Base-by-base conservation (phyloP, 2,797 vertebrate genomes). In the Catamblyrhynchus diadema region DNA sequence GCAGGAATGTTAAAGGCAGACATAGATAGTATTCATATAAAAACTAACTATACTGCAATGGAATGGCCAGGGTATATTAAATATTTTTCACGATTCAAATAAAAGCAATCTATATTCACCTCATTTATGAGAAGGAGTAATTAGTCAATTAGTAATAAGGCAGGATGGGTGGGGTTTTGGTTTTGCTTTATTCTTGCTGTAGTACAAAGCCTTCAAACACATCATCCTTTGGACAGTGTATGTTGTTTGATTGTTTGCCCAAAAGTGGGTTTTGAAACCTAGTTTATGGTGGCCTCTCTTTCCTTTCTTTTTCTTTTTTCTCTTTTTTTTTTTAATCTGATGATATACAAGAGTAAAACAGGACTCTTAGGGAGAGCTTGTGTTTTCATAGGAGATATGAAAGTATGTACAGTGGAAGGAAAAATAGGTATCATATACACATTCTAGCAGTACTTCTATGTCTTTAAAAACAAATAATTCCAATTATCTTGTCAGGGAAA, bases 391-490 rank as follows among this genome's bases (percentile, higher is more conserved):
- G 15, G 37, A 70, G 24, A 45, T 39, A 47, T 15, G 45, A 67
- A 48, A 57, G 15, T 62, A 66, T 27, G 16, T 42, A 37, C 22
- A 71, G 14, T 65, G 48, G 12, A 75, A 27, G 28, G 28, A 30
- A 80, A 85, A 87, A 67, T 3, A 62, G 51, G 66, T 88, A 79
- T 8, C 8, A 0, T 66, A 20, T 87, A 35, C n/a, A 47, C 35
- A 39, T 92, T 83, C 18, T 84, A n/a, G 13, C 80, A 90, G 45
- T 77, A 74, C 19, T 88, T 94, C 17, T 5, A 28, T 50, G 22
- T 87, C 81, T 86, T 80, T 81, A 88, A 93, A 93, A 94, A 57
- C 35, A 93, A 87, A 71, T 22, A 65, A 89, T 93, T 93, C 53
- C 27, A 73, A n/a, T 94, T 95, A 73, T 47, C 35, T 39, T 93